Base-by-base conservation (phyloP, 1,140 invertebrate genomes). In the Drosophila virilis region DNA sequence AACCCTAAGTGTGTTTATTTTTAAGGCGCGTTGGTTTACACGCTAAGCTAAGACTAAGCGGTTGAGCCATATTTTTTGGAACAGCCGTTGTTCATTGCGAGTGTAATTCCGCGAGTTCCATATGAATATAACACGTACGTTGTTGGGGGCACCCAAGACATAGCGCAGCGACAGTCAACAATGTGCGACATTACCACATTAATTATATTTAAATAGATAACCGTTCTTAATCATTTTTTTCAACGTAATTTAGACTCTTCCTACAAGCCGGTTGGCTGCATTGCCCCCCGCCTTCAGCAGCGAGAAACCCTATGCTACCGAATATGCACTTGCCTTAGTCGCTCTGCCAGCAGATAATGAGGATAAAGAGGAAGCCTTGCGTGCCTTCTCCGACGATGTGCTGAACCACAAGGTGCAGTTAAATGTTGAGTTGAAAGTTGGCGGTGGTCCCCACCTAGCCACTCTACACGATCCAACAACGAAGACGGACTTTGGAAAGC, bases 271-370 rank as follows among this genome's bases (percentile, higher is more conserved):
- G 42, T 94, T 96, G 69, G 97, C 97, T 32, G 92, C 94, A 13
- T 93, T 99, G 50, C 98, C 98, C 0, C 94, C 96, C 74, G 94
- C 95, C 38, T 98, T 97, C 79, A 92, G 94, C 4, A 92, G 93
- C 13, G 95, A 98, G 35, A 95, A 96, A 65, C 94, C 97, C 1
- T 98, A 96, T 89, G 98, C 98, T 0, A 95, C 94, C 13, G 97
- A 99, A 91, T 99, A 98, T 91, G 93, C 93, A 6, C 92, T 99
- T 42, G 97, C 98, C 6, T 96, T 97, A 86, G 95, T 98, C 15
- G 93, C 94, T 74, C 94, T 98, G 82, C 97, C 98, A 1, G 94
- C 95, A 65, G 98, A 99, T 93, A 95, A 95, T 52, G 98, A 98
- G 65, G 96, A 97, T 83, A 94, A 94, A 69, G 94, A 95, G 35